Evolutionary conservation across 2,797 vertebrate genomes (phyloP).

Genomic region (Vipera ursinii): DNA sequence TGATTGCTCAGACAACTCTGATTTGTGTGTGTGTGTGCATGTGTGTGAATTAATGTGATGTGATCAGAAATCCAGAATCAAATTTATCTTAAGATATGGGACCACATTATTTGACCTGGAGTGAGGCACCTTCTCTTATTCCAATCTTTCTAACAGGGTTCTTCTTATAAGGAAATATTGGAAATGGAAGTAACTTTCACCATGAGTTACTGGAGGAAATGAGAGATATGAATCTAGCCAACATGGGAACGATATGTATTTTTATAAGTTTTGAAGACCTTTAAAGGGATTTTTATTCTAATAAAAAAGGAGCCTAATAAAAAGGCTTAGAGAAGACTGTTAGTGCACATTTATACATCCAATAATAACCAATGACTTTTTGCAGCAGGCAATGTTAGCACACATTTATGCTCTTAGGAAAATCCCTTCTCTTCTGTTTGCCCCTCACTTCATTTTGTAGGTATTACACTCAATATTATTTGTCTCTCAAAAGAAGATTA

Average conservation of each 20-base stretch:
- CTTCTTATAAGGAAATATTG: background rate
- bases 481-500: conserved; percentile 50
- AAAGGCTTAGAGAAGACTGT: conserved; percentile 55
- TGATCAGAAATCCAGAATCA: background rate
- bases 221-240: background rate
- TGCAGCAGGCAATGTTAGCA: conserved; percentile 46
- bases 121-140: background rate
- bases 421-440: conserved; percentile 48
- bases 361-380: conserved; percentile 60
- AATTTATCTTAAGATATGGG: background rate
- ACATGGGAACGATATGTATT: conserved; percentile 18
- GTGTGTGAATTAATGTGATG: background rate
- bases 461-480: conserved; percentile 43
- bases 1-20: too few species aligned
- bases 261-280: conserved; percentile 51
- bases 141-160: background rate
- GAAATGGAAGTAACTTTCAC: background rate
- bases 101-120: background rate
- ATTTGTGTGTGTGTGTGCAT: too few species aligned
- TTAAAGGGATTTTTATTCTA: conserved; percentile 29
- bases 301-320: conserved; percentile 41
- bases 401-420: conserved; percentile 54
- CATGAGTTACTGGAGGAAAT: background rate
- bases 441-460: conserved; percentile 48
- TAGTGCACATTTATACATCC: conserved; percentile 57